phyloP scores from a whole-genome alignment of 2,797 vertebrate genomes.

The Echiichthys vipera region DNA sequence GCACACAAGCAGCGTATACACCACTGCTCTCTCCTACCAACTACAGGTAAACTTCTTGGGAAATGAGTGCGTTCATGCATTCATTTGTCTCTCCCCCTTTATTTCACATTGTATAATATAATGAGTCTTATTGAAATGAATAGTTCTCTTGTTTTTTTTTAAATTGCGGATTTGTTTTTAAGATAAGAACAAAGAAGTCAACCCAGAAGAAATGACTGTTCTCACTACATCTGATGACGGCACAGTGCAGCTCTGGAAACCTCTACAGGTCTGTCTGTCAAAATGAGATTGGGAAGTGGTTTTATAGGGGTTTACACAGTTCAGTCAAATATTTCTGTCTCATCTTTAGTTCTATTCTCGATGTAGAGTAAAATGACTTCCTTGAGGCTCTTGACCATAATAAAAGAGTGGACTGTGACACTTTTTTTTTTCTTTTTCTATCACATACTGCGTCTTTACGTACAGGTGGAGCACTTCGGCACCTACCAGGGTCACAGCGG shows the following conservation, averaged over 20 bases:
- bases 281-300: background rate
- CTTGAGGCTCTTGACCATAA: too few relatives aligned
- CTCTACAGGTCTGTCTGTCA: conserved; percentile 82
- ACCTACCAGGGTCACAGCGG: conserved; percentile 85
- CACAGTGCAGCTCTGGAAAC: conserved; percentile 87
- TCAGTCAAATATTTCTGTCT: too few relatives aligned
- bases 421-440: background rate
- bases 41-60: conserved; percentile 41
- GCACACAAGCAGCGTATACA: conserved; percentile 85
- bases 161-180: conserved; percentile 20
- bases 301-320: background rate
- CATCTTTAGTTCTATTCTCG: too few relatives aligned
- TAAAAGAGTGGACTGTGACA: too few relatives aligned
- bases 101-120: background rate
- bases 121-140: background rate
- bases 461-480: conserved; percentile 84
- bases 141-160: background rate
- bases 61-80: too few relatives aligned
- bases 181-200: conserved; percentile 56
- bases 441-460: background rate
- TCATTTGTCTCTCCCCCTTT: background rate
- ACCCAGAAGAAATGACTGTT: conserved; percentile 79
- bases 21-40: conserved; percentile 76
- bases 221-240: conserved; percentile 87
- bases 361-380: too few relatives aligned